Conservation (phyloP, 2,113 vertebrate genomes). For the Campylomormyrus numenius region DNA sequence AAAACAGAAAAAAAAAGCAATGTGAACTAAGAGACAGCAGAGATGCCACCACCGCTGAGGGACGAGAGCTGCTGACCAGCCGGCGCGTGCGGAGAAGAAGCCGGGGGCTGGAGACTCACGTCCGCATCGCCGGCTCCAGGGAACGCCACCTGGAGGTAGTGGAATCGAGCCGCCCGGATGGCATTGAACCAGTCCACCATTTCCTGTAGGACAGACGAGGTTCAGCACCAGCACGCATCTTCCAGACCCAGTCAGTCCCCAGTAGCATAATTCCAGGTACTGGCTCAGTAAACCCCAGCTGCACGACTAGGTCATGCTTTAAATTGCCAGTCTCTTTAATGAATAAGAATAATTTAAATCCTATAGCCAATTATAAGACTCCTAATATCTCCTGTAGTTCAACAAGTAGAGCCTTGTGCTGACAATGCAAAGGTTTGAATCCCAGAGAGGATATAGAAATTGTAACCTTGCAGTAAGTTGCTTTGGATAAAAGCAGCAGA, state of each 20-base stretch:
- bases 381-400: neutral
- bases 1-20: constrained; percentile 21
- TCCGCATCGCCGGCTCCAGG: constrained; percentile 46
- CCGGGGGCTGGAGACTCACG: constrained; percentile 24
- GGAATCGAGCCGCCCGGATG: constrained; percentile 74
- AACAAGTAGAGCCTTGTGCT: neutral
- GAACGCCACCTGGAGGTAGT: constrained; percentile 69
- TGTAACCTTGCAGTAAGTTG: neutral
- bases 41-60: neutral
- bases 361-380: neutral
- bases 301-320: neutral
- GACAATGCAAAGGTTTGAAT: neutral
- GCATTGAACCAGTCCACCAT: constrained; percentile 89
- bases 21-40: neutral
- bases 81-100: too few relatives aligned
- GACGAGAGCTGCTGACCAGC: too few relatives aligned
- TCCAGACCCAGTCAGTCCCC: neutral
- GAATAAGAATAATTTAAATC: neutral
- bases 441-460: neutral
- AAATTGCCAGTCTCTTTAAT: neutral
- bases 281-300: neutral
- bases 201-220: constrained; percentile 60
- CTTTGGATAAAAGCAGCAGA: neutral
- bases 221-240: neutral
- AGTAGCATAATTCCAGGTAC: neutral